These are phyloP conservation scores for Ophioninae sp. DNA, from an alignment of 2,888 invertebrate genomes.

Conservation along the genomic window DNA sequence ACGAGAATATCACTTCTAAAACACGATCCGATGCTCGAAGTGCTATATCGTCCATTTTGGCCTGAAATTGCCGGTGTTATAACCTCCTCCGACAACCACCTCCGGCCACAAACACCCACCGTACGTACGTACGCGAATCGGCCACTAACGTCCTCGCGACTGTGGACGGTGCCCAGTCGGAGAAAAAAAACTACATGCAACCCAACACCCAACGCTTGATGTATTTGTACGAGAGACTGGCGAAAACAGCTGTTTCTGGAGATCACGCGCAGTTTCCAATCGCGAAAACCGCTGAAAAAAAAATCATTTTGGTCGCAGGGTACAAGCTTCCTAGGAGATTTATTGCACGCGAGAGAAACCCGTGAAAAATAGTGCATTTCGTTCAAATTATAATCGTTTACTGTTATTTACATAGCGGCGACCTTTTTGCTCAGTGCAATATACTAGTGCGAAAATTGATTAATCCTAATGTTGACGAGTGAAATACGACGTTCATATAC, in stretches of 20 bases:
- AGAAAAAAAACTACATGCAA: slow-evolving; percentile 16
- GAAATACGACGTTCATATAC: too few species aligned
- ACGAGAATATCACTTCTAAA: slow-evolving; percentile 95
- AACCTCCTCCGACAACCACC: slow-evolving; percentile 38
- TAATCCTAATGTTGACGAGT: too few species aligned
- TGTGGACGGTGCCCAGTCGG: slow-evolving; percentile 12
- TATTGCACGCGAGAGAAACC: slow-evolving; percentile 11
- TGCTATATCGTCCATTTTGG: slow-evolving; percentile 84
- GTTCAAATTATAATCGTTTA: neutral
- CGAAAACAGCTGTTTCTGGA: slow-evolving; percentile 41
- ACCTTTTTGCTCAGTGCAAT: too few species aligned
- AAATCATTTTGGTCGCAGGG: slow-evolving; percentile 19
- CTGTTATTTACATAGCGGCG: too few species aligned
- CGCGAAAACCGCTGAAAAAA: slow-evolving; percentile 14
- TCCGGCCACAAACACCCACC: slow-evolving; percentile 11
- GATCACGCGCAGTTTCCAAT: slow-evolving; percentile 34
- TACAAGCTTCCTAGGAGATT: neutral
- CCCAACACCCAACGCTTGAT: slow-evolving; percentile 6
- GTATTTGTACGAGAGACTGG: slow-evolving; percentile 24
- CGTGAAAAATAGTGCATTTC: neutral
- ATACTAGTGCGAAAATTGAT: too few species aligned
- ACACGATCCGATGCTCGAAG: slow-evolving; percentile 89
- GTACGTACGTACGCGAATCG: slow-evolving; percentile 13
- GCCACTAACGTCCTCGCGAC: slow-evolving; percentile 20
- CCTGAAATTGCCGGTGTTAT: slow-evolving; percentile 80